These are phyloP conservation scores for Muscicapa adusta DNA, from an alignment of 2,113 vertebrate genomes.

Conservation along the genomic window DNA sequence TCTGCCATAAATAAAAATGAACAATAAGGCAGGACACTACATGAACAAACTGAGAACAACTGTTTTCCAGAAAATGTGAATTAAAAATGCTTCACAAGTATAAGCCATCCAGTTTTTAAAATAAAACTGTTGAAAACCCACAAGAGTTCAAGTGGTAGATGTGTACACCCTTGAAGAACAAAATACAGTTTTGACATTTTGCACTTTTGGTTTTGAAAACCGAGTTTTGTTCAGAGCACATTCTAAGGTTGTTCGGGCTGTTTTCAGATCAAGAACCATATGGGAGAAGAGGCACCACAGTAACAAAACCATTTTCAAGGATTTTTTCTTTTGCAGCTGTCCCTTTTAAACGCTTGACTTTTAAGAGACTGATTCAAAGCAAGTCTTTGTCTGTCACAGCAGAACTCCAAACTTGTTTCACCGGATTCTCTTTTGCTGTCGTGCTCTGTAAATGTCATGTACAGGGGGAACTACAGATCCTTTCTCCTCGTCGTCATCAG, in stretches of 20 bases:
- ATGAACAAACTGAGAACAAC: conserved; percentile 80
- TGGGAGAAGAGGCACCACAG: conserved; percentile 76
- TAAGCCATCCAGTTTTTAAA: conserved; percentile 94
- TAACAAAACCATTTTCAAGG: conserved; percentile 76
- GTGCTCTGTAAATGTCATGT: conserved; percentile 95
- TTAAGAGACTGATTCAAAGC: conserved; percentile 63
- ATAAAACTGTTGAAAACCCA: conserved; percentile 89
- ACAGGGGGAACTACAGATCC: conserved; percentile 92
- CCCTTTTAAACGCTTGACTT: conserved; percentile 70
- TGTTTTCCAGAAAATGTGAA: conserved; percentile 79
- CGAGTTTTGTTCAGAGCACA: conserved; percentile 55
- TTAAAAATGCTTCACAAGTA: conserved; percentile 91
- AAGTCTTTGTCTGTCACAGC: conserved; percentile 39
- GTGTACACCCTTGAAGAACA: conserved; percentile 69
- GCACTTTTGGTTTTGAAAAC: conserved; percentile 61
- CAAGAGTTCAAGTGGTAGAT: conserved; percentile 72
- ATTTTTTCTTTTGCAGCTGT: conserved; percentile 69
- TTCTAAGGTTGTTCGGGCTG: conserved; percentile 62
- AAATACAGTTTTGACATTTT: conserved; percentile 63
- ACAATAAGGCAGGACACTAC: conserved; percentile 82
- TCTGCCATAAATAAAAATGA: conserved; percentile 82
- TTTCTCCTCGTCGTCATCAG: conserved; percentile 97
- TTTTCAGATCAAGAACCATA: conserved; percentile 63
- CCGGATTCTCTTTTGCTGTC: conserved; percentile 97
- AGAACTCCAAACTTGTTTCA: conserved; percentile 65